Conservation (phyloP, 2,113 vertebrate genomes). For the Oophaga pumilio region DNA sequence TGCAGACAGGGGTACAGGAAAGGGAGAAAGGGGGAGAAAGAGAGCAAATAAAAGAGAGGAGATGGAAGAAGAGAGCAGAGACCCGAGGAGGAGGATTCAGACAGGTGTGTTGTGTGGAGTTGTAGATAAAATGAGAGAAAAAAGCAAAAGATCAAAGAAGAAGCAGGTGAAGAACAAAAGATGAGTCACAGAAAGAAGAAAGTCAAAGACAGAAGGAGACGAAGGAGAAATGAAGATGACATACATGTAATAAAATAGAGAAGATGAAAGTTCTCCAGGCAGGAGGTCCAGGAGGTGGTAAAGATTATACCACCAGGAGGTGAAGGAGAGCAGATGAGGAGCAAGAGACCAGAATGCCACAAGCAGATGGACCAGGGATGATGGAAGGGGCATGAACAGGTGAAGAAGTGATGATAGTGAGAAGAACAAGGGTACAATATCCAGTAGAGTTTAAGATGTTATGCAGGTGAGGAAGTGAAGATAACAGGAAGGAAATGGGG, state of each 20-base stretch:
- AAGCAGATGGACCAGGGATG: background rate
- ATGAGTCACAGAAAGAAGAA: background rate
- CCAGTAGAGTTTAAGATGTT: background rate
- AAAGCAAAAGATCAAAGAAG: background rate
- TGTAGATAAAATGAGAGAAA: background rate
- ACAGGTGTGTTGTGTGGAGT: background rate
- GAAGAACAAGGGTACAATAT: background rate
- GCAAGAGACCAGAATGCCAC: background rate
- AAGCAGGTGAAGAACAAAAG: background rate
- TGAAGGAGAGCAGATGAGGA: background rate
- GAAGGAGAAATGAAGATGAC: background rate
- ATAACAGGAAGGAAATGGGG: background rate
- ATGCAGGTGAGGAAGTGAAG: background rate
- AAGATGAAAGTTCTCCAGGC: background rate
- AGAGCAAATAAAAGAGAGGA: too few relatives aligned
- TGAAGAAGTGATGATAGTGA: background rate
- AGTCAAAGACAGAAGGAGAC: too few relatives aligned
- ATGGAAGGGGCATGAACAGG: background rate
- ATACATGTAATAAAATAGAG: background rate
- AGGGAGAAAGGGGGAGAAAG: background rate
- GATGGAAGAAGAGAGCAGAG: slow-evolving; percentile 30
- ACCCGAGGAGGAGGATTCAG: background rate
- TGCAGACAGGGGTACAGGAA: slow-evolving; percentile 58
- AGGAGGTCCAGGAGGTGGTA: background rate
- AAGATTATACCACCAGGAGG: background rate